Percentiles rank a stretch among this genome's conserved stretches.
Evolutionary conservation across 2,113 vertebrate species (phyloP).

Genomic region (Conger conger): DNA sequence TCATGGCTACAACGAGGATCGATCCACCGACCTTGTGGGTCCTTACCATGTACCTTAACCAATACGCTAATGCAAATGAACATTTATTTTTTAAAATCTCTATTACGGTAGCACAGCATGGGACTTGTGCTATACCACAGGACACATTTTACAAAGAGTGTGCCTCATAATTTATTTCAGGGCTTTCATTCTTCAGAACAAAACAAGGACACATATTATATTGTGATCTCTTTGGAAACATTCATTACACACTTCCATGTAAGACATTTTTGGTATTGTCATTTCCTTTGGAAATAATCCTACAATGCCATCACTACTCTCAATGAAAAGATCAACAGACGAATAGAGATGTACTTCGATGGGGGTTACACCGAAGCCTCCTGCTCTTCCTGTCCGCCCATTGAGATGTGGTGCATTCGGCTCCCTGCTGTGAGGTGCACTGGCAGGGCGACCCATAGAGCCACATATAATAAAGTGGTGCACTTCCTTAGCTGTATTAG

Average conservation of each 20-base stretch:
- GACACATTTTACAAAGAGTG: background rate
- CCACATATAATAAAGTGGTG: constrained; percentile 69
- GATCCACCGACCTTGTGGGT: too few relatives aligned
- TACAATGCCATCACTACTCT: constrained; percentile 38
- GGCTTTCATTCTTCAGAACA: background rate
- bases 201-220: too few relatives aligned
- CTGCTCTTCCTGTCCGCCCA: constrained; percentile 35
- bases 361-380: constrained; percentile 29
- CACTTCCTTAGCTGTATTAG: constrained; percentile 57
- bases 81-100: background rate
- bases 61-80: too few relatives aligned
- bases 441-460: constrained; percentile 59
- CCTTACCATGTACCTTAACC: too few relatives aligned
- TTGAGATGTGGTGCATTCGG: constrained; percentile 46
- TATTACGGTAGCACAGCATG: background rate
- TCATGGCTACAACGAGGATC: too few relatives aligned
- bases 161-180: background rate
- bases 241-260: too few relatives aligned
- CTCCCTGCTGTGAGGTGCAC: constrained; percentile 55
- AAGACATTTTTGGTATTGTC: background rate
- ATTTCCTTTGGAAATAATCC: constrained; percentile 4
- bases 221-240: too few relatives aligned
- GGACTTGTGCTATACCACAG: background rate
- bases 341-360: constrained; percentile 42
- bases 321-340: constrained; percentile 54